Conservation (phyloP, 2,888 invertebrate species). For the Pammene aurita region DNA sequence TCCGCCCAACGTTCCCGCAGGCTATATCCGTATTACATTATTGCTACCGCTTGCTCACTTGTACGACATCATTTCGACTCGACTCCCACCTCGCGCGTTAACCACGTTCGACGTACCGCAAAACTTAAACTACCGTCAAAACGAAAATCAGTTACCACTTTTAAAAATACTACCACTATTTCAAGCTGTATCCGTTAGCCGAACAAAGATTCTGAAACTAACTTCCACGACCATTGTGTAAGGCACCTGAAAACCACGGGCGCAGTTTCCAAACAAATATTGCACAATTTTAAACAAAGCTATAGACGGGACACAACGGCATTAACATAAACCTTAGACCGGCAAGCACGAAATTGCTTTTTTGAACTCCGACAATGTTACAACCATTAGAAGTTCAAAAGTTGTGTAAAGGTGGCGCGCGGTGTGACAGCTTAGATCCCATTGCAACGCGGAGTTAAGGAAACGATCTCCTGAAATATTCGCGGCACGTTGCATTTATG, state of each 20-base stretch:
- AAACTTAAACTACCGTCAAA: slow-evolving; percentile 14
- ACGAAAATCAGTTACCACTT: slow-evolving; percentile 31
- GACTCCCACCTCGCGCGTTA: slow-evolving; percentile 28
- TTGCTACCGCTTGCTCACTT: slow-evolving; percentile 39
- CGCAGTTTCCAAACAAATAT: slow-evolving; percentile 73
- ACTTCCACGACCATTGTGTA: slow-evolving; percentile 64
- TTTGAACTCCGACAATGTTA: slow-evolving; percentile 78
- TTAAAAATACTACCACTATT: slow-evolving; percentile 45
- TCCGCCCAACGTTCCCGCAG: slow-evolving; percentile 60
- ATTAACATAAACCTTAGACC: slow-evolving; percentile 78
- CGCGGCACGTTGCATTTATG: slow-evolving; percentile 39
- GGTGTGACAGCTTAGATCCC: slow-evolving; percentile 60
- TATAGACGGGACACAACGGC: slow-evolving; percentile 65
- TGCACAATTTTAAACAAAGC: slow-evolving; percentile 78
- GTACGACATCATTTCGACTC: slow-evolving; percentile 39
- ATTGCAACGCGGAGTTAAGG: slow-evolving; percentile 57
- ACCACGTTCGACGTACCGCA: slow-evolving; percentile 12
- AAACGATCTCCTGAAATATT: slow-evolving; percentile 45
- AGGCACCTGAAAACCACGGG: slow-evolving; percentile 71
- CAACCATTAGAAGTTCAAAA: slow-evolving; percentile 73
- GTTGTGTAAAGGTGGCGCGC: slow-evolving; percentile 68
- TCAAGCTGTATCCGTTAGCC: slow-evolving; percentile 58
- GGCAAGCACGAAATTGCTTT: slow-evolving; percentile 75
- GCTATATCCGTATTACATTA: slow-evolving; percentile 56
- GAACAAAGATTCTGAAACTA: slow-evolving; percentile 74